These are phyloP conservation scores for rabbit (Oryctolagus cuniculus) DNA, from an alignment of 2,113 vertebrate genomes.

Conservation along the genomic window DNA sequence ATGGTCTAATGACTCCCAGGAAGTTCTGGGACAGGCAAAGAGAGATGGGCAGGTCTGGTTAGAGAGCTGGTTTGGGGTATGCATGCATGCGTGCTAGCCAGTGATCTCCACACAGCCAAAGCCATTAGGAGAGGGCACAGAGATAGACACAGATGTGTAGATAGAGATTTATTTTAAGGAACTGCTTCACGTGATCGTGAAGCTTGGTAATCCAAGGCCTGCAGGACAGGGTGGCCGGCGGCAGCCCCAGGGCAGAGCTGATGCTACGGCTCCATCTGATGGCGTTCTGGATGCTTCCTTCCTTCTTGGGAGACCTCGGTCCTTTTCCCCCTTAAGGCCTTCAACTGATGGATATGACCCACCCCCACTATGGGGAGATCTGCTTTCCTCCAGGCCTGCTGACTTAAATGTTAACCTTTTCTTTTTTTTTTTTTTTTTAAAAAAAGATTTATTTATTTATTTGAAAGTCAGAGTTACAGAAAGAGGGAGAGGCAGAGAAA, in stretches of 20 bases:
- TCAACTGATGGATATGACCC: background rate
- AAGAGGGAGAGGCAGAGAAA: too few relatives aligned
- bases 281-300: background rate
- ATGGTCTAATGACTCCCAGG: background rate
- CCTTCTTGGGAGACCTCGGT: background rate
- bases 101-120: background rate
- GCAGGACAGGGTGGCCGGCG: background rate
- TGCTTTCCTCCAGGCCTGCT: background rate
- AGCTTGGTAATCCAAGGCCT: background rate
- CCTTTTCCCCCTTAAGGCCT: background rate
- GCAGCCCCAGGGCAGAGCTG: background rate
- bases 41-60: background rate
- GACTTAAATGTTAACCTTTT: background rate
- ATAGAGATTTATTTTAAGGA: background rate
- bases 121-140: too few relatives aligned
- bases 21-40: background rate
- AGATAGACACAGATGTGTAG: background rate
- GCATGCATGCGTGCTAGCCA: background rate
- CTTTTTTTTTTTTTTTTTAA: too few relatives aligned
- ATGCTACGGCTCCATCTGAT: background rate
- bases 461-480: too few relatives aligned
- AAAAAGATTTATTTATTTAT: too few relatives aligned
- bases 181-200: background rate
- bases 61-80: background rate
- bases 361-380: background rate